phyloP scores from a whole-genome alignment of 2,888 invertebrate genomes.

The Neoaliturus tenellus region DNA sequence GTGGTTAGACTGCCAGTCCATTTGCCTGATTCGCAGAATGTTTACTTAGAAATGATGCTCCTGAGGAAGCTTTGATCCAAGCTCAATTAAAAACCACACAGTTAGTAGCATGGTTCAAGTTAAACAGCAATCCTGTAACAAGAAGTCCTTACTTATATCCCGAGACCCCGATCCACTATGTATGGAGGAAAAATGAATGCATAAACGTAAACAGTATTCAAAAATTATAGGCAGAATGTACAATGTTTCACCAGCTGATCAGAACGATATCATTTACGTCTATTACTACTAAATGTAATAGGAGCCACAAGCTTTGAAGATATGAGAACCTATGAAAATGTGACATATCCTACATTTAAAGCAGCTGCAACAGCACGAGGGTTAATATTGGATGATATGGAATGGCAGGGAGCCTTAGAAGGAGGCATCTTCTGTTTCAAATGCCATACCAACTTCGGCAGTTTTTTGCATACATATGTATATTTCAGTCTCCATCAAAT shows the following conservation, averaged over 20 bases:
- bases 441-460: constrained; percentile 67
- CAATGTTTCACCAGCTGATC: constrained; percentile 19
- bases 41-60: too few relatives aligned
- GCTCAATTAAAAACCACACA: constrained; percentile 14
- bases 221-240: too few relatives aligned
- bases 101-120: constrained; percentile 40
- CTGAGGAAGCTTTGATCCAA: too few relatives aligned
- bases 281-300: constrained; percentile 64
- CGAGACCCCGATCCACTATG: constrained; percentile 30
- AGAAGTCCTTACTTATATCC: constrained; percentile 35
- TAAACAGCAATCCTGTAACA: constrained; percentile 31
- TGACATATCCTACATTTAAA: constrained; percentile 66
- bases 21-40: too few relatives aligned
- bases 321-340: constrained; percentile 67
- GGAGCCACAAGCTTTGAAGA: constrained; percentile 66
- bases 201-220: constrained; percentile 3
- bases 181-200: constrained; percentile 2
- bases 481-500: constrained; percentile 64
- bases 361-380: constrained; percentile 66
- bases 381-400: constrained; percentile 68
- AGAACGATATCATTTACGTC: constrained; percentile 58
- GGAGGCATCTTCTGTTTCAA: constrained; percentile 65
- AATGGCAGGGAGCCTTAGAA: constrained; percentile 65
- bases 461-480: constrained; percentile 68
- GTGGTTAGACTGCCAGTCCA: too few relatives aligned